Evolutionary conservation across 2,113 vertebrate genomes (phyloP), one percentile per base, ranked within the genome.

Genomic region (Smithornis capensis): DNA sequence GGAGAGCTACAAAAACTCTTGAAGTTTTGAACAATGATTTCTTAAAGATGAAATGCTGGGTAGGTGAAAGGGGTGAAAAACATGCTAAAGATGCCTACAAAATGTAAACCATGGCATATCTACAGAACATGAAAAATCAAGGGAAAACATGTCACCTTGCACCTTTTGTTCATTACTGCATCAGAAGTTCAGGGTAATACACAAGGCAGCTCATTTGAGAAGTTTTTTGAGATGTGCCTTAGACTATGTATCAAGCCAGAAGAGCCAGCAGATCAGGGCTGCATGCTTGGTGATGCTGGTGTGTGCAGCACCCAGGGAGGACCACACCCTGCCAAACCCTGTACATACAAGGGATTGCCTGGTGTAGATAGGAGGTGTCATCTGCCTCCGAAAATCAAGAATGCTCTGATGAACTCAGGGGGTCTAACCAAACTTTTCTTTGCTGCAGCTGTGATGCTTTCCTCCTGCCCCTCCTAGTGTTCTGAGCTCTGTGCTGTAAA

Each of bases 371-470:
- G 25, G 64, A 73, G 68, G 52, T 96, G 60, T 59, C 78, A 82
- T 82, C n/a, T 92, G 81, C 56, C 60, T 95, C 68, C 37, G 38
- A 4, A 81, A 90, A 88, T 70, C 69, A 93, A 68, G 64, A 96
- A 88, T 40, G 40, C 68, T 95, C 83, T 96, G 92, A 93, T 90
- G 71, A 96, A 59, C 79, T 95, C 76, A 94, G 90, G 88, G 89
- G 88, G 75, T 95, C 88, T 92, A 95, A 92, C 76, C 88, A 94
- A 95, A 83, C 59, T 67, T 92, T 50, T 75, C 70, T 96, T 77
- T 92, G 44, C 49, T 89, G 76, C 78, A 90, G 93, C 89, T 96
- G 91, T 91, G 92, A 95, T 95, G 87, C 71, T 97, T 95, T 95
- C 95, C 89, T 95, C 73, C 89, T 94, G 83, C 64, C 64, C 82